Percentiles rank a stretch among this genome's conserved stretches.
phyloP scores from a whole-genome alignment of 2,113 vertebrate species.

The Campylorhamphus procurvoides region DNA sequence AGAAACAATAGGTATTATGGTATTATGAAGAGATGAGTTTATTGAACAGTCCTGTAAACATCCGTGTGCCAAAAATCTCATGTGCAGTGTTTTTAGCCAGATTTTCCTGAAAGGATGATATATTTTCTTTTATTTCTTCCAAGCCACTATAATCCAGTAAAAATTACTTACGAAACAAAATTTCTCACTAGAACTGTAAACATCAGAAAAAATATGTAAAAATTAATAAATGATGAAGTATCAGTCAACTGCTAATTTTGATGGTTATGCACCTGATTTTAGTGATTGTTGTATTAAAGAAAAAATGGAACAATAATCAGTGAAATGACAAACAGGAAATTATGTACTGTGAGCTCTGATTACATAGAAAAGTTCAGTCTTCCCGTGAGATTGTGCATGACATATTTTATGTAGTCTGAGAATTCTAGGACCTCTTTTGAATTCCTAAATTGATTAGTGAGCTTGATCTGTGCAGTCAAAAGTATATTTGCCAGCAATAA shows the following conservation, averaged over 20 bases:
- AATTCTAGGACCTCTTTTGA: constrained; percentile 33
- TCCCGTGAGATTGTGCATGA: not conserved
- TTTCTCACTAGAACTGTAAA: not conserved
- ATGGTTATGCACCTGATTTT: not conserved
- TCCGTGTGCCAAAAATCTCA: accelerated
- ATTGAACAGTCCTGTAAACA: not conserved
- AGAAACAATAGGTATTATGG: not conserved
- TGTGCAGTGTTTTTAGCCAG: not conserved
- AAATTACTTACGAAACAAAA: not conserved
- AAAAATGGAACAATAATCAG: not conserved
- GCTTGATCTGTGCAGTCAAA: not conserved
- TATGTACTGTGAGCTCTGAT: not conserved
- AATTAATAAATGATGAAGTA: not conserved
- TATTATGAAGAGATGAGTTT: not conserved
- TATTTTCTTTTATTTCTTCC: not conserved
- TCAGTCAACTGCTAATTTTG: not conserved
- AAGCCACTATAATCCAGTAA: not conserved
- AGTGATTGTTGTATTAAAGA: not conserved
- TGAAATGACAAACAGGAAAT: not conserved
- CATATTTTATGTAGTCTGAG: not conserved
- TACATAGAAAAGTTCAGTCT: not conserved
- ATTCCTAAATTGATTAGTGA: not conserved
- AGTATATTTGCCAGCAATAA: not conserved
- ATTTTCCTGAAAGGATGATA: not conserved
- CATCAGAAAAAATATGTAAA: not conserved